phyloP scores from a whole-genome alignment of 2,797 vertebrate genomes.

The Ciconia nigra region DNA sequence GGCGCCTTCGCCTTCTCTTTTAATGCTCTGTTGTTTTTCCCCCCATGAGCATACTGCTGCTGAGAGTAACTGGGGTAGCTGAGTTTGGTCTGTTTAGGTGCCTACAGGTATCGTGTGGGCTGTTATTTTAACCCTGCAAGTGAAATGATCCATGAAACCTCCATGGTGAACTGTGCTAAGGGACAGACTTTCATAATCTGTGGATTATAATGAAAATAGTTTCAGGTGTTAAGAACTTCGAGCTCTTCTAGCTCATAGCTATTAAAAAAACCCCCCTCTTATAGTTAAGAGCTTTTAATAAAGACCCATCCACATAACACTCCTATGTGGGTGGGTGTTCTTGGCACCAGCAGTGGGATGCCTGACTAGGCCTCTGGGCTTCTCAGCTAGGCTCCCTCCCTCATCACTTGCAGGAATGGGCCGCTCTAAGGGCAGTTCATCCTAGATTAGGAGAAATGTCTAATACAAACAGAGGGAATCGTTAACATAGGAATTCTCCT shows the following conservation, averaged over 20 bases:
- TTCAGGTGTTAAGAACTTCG: neutral
- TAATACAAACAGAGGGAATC: neutral
- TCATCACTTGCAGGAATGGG: neutral
- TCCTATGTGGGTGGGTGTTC: neutral
- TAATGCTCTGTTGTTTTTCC: neutral
- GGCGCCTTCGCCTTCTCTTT: neutral
- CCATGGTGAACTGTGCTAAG: neutral
- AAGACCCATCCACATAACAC: neutral
- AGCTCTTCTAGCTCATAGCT: neutral
- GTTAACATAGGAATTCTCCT: neutral
- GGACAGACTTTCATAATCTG: neutral
- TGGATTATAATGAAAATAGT: neutral
- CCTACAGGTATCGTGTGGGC: neutral
- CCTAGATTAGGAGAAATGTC: neutral
- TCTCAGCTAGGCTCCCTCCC: neutral
- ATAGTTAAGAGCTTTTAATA: neutral
- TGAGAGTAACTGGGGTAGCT: neutral
- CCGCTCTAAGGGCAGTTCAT: neutral
- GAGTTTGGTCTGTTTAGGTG: neutral
- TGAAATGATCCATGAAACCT: neutral
- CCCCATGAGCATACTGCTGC: neutral
- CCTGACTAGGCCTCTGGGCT: neutral
- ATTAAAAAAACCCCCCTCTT: neutral
- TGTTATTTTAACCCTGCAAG: neutral
- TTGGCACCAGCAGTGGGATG: neutral